These are phyloP conservation scores for Petrocephalus sullivani DNA, from an alignment of 2,797 vertebrate species.

Conservation along the genomic window DNA sequence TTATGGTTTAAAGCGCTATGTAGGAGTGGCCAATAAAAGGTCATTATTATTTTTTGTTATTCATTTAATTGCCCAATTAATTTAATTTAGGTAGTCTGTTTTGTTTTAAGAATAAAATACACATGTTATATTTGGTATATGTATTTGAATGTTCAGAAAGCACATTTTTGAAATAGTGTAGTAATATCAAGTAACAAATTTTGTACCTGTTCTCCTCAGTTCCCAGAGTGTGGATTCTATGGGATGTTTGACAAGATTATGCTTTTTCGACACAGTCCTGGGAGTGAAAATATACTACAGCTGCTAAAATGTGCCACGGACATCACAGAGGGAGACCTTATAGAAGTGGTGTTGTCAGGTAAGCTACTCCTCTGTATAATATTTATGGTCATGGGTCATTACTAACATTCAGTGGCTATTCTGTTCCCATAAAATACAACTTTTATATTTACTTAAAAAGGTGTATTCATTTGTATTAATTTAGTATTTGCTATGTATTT, in stretches of 20 bases:
- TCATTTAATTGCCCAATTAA: too few relatives aligned
- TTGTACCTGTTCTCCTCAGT: conserved; percentile 53
- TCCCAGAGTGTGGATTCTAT: conserved; percentile 93
- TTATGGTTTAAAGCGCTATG: too few relatives aligned
- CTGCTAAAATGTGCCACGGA: conserved; percentile 82
- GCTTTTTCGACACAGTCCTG: conserved; percentile 85
- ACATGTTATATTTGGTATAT: too few relatives aligned
- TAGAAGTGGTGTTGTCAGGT: conserved; percentile 96
- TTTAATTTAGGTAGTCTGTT: background rate
- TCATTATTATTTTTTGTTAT: too few relatives aligned
- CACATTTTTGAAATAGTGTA: background rate
- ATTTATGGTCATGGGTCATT: background rate
- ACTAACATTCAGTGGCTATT: background rate
- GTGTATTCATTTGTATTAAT: too few relatives aligned
- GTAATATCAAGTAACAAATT: background rate
- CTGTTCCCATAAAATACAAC: background rate
- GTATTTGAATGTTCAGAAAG: background rate
- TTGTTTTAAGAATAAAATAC: background rate
- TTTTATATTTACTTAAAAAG: too few relatives aligned
- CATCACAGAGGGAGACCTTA: conserved; percentile 91
- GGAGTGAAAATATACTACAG: conserved; percentile 86
- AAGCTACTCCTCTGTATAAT: conserved; percentile 26
- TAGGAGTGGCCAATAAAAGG: too few relatives aligned
- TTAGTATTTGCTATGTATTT: too few relatives aligned
- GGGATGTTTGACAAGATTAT: conserved; percentile 97